Percentiles rank a stretch among this genome's conserved stretches.
phyloP scores from a whole-genome alignment of 23 tunicate species.

The Styela clava region DNA sequence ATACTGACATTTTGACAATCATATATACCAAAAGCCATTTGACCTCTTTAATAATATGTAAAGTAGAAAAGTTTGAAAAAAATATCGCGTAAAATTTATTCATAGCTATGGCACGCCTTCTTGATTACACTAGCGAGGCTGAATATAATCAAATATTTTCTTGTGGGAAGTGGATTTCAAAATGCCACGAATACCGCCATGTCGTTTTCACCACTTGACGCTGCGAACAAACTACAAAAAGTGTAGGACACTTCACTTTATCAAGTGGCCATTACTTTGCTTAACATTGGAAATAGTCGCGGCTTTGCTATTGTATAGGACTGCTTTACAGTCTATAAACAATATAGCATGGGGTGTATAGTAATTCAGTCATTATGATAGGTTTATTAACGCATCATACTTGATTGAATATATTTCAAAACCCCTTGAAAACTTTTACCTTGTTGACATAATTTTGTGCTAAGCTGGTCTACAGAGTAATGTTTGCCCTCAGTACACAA shows the following conservation, averaged over 20 bases:
- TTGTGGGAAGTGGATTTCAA: neutral
- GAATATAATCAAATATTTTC: too few species aligned
- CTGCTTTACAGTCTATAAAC: too few species aligned
- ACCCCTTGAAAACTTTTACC: neutral
- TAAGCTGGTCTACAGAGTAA: neutral
- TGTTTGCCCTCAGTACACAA: neutral
- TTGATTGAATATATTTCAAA: neutral
- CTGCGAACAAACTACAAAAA: neutral
- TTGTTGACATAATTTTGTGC: neutral
- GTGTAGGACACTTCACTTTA: neutral
- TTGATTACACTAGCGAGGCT: too few species aligned
- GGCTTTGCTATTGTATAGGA: too few species aligned
- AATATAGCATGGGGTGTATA: too few species aligned
- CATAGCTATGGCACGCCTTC: too few species aligned
- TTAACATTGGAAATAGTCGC: neutral
- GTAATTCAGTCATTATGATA: too few species aligned
- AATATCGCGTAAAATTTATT: too few species aligned
- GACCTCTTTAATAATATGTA: too few species aligned
- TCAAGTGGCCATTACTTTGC: conserved; percentile 9
- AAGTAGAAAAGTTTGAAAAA: too few species aligned
- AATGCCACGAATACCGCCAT: neutral
- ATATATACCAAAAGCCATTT: too few species aligned
- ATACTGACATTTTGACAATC: too few species aligned
- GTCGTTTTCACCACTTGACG: neutral
- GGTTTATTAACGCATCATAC: neutral